Percentiles rank a stretch among this genome's conserved stretches.
These are phyloP conservation scores for Conus canariensis DNA, from an alignment of 2,888 invertebrate genomes.

Conservation along the genomic window DNA sequence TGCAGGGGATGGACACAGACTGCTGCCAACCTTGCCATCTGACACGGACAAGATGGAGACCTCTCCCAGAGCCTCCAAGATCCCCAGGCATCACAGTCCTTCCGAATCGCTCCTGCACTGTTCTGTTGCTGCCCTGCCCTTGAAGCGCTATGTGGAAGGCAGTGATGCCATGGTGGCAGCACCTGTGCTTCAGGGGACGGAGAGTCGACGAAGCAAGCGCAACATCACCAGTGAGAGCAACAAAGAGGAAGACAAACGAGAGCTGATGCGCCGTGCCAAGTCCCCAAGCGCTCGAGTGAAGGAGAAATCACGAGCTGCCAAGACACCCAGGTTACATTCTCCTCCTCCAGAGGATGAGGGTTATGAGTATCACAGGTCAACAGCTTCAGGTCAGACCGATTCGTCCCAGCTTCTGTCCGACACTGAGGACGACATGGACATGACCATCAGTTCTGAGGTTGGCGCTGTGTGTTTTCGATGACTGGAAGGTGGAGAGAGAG, in stretches of 20 bases:
- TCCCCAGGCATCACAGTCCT: conserved; percentile 50
- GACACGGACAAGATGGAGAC: conserved; percentile 29
- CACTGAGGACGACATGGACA: conserved; percentile 35
- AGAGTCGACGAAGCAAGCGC: conserved; percentile 48
- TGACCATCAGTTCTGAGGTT: conserved; percentile 39
- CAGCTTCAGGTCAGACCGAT: conserved; percentile 42
- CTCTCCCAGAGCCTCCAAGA: conserved; percentile 49
- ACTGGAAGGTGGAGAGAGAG: background rate
- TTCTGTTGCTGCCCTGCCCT: conserved; percentile 39
- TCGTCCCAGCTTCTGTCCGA: conserved; percentile 33
- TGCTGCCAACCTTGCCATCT: background rate
- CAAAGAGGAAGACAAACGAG: conserved; percentile 65
- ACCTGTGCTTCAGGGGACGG: conserved; percentile 10
- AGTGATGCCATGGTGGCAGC: conserved; percentile 59
- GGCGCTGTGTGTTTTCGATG: background rate
- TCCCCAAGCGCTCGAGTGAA: conserved; percentile 76
- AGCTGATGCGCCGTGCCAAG: conserved; percentile 63
- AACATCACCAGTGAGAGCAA: conserved; percentile 56
- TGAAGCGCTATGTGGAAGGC: conserved; percentile 68
- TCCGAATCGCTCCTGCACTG: conserved; percentile 46
- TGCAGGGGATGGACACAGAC: background rate
- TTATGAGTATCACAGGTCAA: conserved; percentile 40
- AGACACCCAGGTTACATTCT: conserved; percentile 68
- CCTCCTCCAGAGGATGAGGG: conserved; percentile 66
- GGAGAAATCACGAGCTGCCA: conserved; percentile 70